phyloP scores from a whole-genome alignment of 1,140 invertebrate genomes.

The Camponotus vicinus region DNA sequence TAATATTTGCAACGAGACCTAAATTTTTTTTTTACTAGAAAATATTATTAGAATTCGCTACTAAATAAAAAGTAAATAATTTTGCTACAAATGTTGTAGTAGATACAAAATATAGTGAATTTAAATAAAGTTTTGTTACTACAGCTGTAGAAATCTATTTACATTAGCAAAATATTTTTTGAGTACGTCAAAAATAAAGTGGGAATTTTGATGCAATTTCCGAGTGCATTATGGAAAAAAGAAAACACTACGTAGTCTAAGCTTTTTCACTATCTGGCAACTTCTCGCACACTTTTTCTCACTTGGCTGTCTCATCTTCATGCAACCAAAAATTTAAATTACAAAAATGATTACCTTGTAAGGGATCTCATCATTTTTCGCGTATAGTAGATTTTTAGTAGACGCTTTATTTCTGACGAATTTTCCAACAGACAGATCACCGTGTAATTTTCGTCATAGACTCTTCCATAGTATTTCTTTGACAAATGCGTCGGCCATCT shows the following conservation, averaged over 20 bases:
- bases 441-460: constrained; percentile 37
- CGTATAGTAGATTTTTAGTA: background rate
- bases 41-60: no score
- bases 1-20: no score
- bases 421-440: constrained; percentile 19
- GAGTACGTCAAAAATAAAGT: background rate
- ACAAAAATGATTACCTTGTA: background rate
- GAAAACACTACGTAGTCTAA: background rate
- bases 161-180: no score
- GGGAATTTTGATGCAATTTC: constrained; percentile 25
- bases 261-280: background rate
- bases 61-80: no score
- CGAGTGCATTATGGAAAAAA: constrained; percentile 7
- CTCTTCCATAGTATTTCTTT: constrained; percentile 20
- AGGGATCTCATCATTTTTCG: background rate
- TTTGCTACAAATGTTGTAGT: no score
- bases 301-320: background rate
- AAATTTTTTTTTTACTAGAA: no score
- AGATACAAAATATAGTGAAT: no score
- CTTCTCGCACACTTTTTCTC: background rate
- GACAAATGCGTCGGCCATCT: constrained; percentile 9
- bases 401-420: background rate
- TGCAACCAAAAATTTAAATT: background rate
- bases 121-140: no score
- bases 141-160: no score